Evolutionary conservation across 2,888 invertebrate species (phyloP).

Genomic region (Cerceris ruficornis): DNA sequence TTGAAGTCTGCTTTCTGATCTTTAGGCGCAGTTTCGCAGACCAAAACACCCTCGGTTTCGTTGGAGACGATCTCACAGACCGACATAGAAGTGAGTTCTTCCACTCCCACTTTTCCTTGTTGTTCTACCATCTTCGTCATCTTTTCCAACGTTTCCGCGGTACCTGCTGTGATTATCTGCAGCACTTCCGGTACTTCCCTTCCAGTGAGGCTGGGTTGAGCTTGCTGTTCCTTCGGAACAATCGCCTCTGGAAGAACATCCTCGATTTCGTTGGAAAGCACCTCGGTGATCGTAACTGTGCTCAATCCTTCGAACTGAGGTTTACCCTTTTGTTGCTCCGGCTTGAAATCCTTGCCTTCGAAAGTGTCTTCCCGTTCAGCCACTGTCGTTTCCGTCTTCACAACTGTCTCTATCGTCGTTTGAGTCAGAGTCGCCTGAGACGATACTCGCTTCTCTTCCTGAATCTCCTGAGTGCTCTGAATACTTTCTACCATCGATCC

Average conservation of each 20-base stretch:
- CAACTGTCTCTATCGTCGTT: slow-evolving; percentile 66
- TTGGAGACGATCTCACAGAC: slow-evolving; percentile 68
- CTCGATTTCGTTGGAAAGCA: slow-evolving; percentile 68
- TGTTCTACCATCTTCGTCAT: slow-evolving; percentile 66
- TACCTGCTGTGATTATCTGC: slow-evolving; percentile 74
- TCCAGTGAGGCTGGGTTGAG: slow-evolving; percentile 70
- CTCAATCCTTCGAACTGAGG: slow-evolving; percentile 63
- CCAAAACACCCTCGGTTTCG: slow-evolving; percentile 65
- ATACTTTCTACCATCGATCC: slow-evolving; percentile 70
- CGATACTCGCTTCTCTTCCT: slow-evolving; percentile 62
- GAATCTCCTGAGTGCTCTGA: slow-evolving; percentile 67
- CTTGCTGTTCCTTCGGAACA: slow-evolving; percentile 66
- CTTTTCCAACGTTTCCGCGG: slow-evolving; percentile 69
- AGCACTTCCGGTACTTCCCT: slow-evolving; percentile 80
- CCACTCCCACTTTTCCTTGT: slow-evolving; percentile 69
- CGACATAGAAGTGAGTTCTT: slow-evolving; percentile 65
- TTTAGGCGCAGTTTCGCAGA: slow-evolving; percentile 68
- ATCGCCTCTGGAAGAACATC: slow-evolving; percentile 50
- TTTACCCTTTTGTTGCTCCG: slow-evolving; percentile 63
- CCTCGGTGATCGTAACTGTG: slow-evolving; percentile 67
- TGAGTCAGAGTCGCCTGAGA: slow-evolving; percentile 71
- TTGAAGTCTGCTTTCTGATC: slow-evolving; percentile 75
- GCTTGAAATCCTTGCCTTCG: slow-evolving; percentile 57
- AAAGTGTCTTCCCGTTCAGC: slow-evolving; percentile 80
- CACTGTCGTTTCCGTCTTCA: slow-evolving; percentile 73